A percentile compares a stretch with the other conserved stretches of the same genome.
Evolutionary conservation across 2,888 invertebrate species (phyloP).

Genomic region (Eupeodes latifasciatus): DNA sequence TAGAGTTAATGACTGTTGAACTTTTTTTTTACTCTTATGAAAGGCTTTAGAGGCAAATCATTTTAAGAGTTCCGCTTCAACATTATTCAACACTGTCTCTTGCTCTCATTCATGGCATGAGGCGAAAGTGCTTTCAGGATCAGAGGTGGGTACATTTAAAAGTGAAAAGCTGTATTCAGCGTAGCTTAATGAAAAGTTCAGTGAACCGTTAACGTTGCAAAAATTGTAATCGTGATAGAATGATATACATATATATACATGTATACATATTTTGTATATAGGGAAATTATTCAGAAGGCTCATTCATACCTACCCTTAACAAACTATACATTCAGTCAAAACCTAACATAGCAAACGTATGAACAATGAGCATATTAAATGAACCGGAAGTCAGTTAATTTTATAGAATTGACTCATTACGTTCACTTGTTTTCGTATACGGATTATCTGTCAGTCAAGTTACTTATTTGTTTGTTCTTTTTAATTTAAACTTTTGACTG

Average conservation of each 20-base stretch:
- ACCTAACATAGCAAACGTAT: constrained; percentile 43
- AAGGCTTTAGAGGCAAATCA: constrained; percentile 23
- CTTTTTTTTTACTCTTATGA: constrained; percentile 7
- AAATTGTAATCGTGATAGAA: constrained; percentile 29
- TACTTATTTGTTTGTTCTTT: not conserved
- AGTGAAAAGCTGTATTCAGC: constrained; percentile 42
- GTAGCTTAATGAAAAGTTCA: constrained; percentile 45
- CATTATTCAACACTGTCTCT: constrained; percentile 22
- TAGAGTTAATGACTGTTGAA: constrained; percentile 13
- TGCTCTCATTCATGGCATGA: constrained; percentile 36
- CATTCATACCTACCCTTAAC: no score
- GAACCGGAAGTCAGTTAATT: constrained; percentile 55
- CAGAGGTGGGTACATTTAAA: constrained; percentile 17
- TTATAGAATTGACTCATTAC: constrained; percentile 59
- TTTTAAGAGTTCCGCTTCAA: constrained; percentile 11
- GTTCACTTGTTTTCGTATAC: constrained; percentile 14
- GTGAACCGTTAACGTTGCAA: constrained; percentile 51
- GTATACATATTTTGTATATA: not conserved
- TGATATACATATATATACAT: not conserved
- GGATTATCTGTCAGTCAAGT: constrained; percentile 46
- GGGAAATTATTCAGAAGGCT: not conserved
- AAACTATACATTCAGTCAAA: constrained; percentile 16
- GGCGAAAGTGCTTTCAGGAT: constrained; percentile 7
- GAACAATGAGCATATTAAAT: constrained; percentile 54
- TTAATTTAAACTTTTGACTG: constrained; percentile 6